phyloP scores from a whole-genome alignment of 2,113 vertebrate genomes.

The Pogonocichla stellata region DNA sequence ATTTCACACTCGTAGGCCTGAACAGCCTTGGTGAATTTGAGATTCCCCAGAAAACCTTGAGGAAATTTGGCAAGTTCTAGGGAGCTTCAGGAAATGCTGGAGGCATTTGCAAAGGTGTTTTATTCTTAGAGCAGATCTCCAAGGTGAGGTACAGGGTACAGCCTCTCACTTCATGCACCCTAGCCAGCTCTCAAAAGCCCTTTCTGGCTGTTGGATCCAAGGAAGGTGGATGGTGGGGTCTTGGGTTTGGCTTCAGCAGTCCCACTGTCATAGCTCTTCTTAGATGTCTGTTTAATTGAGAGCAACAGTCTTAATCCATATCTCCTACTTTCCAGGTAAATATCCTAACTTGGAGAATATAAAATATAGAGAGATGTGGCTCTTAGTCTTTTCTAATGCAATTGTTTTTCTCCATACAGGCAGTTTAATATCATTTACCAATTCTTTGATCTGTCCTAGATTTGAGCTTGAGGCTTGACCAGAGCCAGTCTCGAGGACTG shows the following conservation, averaged over 20 bases:
- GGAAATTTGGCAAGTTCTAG: neutral
- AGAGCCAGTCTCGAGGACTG: neutral
- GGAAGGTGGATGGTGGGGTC: rapidly evolving
- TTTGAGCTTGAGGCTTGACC: neutral
- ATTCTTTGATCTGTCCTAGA: neutral
- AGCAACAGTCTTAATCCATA: neutral
- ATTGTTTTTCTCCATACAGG: neutral
- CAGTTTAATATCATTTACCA: neutral
- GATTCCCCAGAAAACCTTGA: slow-evolving; percentile 37
- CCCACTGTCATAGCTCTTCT: neutral
- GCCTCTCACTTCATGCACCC: neutral
- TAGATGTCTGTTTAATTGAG: neutral
- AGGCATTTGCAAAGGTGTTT: neutral
- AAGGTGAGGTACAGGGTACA: neutral
- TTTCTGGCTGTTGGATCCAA: neutral
- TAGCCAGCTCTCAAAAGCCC: neutral
- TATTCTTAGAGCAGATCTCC: neutral
- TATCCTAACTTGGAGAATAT: neutral
- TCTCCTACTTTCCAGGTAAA: neutral
- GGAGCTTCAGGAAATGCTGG: neutral
- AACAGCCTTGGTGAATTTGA: slow-evolving; percentile 57
- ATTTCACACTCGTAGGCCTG: slow-evolving; percentile 75
- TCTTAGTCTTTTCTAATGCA: neutral
- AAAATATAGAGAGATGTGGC: neutral
- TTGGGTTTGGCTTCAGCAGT: neutral